Evolutionary conservation across 2,797 vertebrate genomes (phyloP).

Genomic region (Syndactyla subalaris): DNA sequence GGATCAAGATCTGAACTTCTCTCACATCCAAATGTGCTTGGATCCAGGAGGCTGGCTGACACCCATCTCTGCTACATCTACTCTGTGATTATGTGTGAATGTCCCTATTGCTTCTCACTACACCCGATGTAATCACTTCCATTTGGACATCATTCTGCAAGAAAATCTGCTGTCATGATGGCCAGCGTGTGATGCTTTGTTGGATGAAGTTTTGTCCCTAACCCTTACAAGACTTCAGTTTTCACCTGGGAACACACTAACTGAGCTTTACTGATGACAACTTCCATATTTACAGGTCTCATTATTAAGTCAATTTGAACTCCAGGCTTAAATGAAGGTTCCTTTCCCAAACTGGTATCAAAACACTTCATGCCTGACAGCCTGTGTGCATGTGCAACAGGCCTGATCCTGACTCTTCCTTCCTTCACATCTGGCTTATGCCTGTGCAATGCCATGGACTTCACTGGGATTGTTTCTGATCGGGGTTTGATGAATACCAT

Average conservation of each 20-base stretch:
- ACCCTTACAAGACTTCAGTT: background rate
- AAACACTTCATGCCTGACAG: background rate
- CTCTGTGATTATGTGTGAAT: slow-evolving; percentile 56
- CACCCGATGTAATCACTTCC: slow-evolving; percentile 20
- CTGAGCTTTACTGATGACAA: slow-evolving; percentile 1
- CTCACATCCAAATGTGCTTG: slow-evolving; percentile 5
- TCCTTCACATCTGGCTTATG: slow-evolving; percentile 39
- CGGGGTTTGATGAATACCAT: slow-evolving; percentile 29
- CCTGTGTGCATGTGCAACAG: background rate
- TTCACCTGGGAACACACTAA: slow-evolving; percentile 20
- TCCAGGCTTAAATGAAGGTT: background rate
- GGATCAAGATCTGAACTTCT: slow-evolving; percentile 53
- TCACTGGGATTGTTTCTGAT: slow-evolving; percentile 17
- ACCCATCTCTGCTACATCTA: slow-evolving; percentile 36
- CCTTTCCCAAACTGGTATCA: background rate
- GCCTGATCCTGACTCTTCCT: background rate
- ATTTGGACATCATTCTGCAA: slow-evolving; percentile 37
- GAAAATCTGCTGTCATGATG: slow-evolving; percentile 48
- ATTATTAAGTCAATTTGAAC: background rate
- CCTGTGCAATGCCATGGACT: slow-evolving; percentile 3
- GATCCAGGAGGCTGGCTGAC: slow-evolving; percentile 35
- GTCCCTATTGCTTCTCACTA: slow-evolving; percentile 28
- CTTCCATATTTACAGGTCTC: slow-evolving; percentile 33
- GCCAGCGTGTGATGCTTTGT: background rate
- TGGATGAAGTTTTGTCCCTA: background rate